A percentile compares a stretch with the other conserved stretches of the same genome.
Conservation (phyloP, 2,113 vertebrate genomes). For the Orthonyx spaldingii region DNA sequence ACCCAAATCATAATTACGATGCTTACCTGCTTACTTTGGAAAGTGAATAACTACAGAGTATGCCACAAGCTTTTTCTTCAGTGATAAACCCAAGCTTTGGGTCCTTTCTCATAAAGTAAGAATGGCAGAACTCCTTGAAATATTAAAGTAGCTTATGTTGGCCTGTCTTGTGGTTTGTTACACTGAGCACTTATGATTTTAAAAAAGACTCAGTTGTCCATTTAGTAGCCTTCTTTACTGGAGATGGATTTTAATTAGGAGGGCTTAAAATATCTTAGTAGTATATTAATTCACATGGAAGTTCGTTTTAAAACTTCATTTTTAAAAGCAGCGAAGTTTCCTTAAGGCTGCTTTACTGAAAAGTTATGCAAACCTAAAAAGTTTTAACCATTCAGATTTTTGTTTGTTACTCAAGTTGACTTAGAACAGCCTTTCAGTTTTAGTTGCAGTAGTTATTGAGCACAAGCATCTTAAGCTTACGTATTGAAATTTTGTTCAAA, state of each 20-base stretch:
- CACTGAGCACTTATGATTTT: neutral
- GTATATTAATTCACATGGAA: neutral
- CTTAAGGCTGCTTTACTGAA: neutral
- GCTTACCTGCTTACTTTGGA: neutral
- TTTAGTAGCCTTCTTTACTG: neutral
- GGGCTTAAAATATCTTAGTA: neutral
- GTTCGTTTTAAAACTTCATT: neutral
- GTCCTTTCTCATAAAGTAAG: neutral
- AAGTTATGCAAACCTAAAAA: neutral
- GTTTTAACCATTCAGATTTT: neutral
- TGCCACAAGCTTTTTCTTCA: neutral
- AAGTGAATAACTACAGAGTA: neutral
- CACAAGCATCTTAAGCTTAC: neutral
- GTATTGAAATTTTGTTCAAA: neutral
- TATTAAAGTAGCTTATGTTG: neutral
- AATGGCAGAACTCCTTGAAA: neutral
- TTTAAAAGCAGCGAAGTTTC: neutral
- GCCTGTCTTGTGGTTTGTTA: neutral
- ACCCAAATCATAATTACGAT: neutral
- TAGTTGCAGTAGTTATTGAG: neutral
- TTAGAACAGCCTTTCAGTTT: neutral
- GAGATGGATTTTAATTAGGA: neutral
- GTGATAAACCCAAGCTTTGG: neutral
- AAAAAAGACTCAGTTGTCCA: neutral
- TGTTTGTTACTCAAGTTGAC: neutral